These are phyloP conservation scores for Tethya wilhelma DNA, from an alignment of 37 sponge, comb jelly and placozoan genomes.

Conservation along the genomic window DNA sequence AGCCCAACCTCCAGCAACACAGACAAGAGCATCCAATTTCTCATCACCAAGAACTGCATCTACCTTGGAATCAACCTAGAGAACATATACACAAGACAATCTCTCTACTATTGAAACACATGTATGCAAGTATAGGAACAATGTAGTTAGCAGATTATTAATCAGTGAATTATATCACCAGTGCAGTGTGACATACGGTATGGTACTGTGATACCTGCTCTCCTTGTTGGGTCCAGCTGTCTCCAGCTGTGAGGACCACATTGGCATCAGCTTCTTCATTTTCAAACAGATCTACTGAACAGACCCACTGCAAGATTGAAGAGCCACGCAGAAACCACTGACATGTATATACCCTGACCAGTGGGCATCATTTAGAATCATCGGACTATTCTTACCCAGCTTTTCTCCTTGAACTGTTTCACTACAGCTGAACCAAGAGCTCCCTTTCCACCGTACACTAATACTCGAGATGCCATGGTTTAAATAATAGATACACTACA, in stretches of 20 bases:
- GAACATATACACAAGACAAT: background rate
- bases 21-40: conserved; percentile 91
- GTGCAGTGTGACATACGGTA: too few relatives aligned
- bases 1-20: conserved; percentile 99
- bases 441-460: conserved; percentile 97
- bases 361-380: background rate
- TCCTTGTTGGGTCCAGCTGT: conserved; percentile 84
- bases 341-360: background rate
- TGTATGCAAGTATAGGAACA: background rate
- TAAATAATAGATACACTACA: too few relatives aligned
- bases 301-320: conserved; percentile 69
- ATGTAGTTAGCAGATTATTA: background rate
- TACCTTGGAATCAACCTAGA: conserved; percentile 49
- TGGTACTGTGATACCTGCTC: conserved; percentile 49
- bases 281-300: conserved; percentile 81
- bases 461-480: conserved; percentile 69
- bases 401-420: conserved; percentile 76
- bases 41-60: conserved; percentile 38
- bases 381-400: conserved; percentile 65
- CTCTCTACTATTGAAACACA: background rate
- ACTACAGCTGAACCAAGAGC: conserved; percentile 91
- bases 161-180: too few relatives aligned
- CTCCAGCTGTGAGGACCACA: conserved; percentile 67
- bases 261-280: conserved; percentile 91
- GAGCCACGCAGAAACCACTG: background rate